Percentiles rank a stretch among this genome's conserved stretches.
These are phyloP conservation scores for Clanis bilineata DNA, from an alignment of 2,888 invertebrate species.

Conservation along the genomic window DNA sequence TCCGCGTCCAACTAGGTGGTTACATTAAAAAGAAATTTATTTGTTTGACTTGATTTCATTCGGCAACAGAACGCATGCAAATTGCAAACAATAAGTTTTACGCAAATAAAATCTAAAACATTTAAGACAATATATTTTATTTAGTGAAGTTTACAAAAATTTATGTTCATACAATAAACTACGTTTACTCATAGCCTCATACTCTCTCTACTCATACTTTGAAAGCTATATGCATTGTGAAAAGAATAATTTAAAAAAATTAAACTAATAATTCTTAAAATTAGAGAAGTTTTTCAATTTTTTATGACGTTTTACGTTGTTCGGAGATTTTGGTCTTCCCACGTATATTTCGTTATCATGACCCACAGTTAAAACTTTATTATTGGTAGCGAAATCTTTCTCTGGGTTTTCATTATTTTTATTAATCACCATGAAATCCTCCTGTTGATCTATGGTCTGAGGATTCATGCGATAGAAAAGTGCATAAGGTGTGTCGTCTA, in stretches of 20 bases:
- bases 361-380: slow-evolving; percentile 25
- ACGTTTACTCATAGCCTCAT: background rate
- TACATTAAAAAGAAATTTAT: slow-evolving; percentile 12
- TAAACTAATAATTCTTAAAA: slow-evolving; percentile 25
- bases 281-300: slow-evolving; percentile 41
- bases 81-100: background rate
- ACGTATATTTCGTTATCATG: slow-evolving; percentile 25
- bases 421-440: slow-evolving; percentile 25
- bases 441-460: slow-evolving; percentile 38
- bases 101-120: background rate
- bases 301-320: slow-evolving; percentile 33
- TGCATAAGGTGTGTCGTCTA: slow-evolving; percentile 51
- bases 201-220: background rate
- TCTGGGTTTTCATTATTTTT: background rate
- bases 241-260: background rate
- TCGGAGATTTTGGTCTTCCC: slow-evolving; percentile 24
- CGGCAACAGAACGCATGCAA: background rate
- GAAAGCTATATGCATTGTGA: slow-evolving; percentile 12
- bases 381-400: slow-evolving; percentile 25
- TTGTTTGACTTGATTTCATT: slow-evolving; percentile 2
- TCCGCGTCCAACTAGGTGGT: slow-evolving; percentile 48
- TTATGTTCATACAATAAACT: background rate
- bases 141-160: background rate
- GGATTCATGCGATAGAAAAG: slow-evolving; percentile 57
- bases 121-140: background rate